Base-by-base conservation (phyloP, 2,888 invertebrate genomes). In the Drosophila colorata region DNA sequence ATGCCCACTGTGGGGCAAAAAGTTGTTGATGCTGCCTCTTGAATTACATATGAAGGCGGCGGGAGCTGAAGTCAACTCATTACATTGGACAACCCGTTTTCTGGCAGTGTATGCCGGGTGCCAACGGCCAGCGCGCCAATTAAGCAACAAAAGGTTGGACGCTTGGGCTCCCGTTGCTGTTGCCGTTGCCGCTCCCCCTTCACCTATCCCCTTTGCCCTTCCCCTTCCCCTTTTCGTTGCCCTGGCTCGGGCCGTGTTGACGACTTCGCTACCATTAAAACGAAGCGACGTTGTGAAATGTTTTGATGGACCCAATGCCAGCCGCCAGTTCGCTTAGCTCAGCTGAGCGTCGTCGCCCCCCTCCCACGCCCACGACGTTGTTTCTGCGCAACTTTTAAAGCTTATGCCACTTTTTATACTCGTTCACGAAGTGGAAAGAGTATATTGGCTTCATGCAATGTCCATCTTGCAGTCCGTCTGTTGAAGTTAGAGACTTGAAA, bases 111-210 rank as follows among this genome's bases (percentile, higher is more conserved):
- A 51, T 18, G 43, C 16, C 55, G 53, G 31, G 16, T 67, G 33
- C 64, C 7, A 64, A 6, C 51, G 72, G 48, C 70, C 79, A 72
- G 70, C 60, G 69, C 87, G 79, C 85, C 83, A 83, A 83, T 83
- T 83, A 83, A 83, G 85, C 83, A 83, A 82, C 82, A 82, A 86
- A 83, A 83, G 83, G 68, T 48, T 43, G 56, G 66, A 55, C 56
- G 53, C 61, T 64, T 52, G 48, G 53, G 52, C 16, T 57, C 33
- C 56, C 47, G 71, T 65, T 57, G 35, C 55, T 55, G 31, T 55
- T 40, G 51, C n/a, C n/a, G n/a, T n/a, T 20, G 20, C 20, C 20
- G 20, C 20, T 20, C 20, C 20, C 20, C 20, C 4, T 20, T 20
- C 20, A 0, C 20, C 4, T n/a, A n/a, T 20, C 20, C 20, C 20